Evolutionary conservation across 2,113 vertebrate genomes (phyloP), one percentile per base, ranked within the genome.

Genomic region (Nesospiza acunhae): DNA sequence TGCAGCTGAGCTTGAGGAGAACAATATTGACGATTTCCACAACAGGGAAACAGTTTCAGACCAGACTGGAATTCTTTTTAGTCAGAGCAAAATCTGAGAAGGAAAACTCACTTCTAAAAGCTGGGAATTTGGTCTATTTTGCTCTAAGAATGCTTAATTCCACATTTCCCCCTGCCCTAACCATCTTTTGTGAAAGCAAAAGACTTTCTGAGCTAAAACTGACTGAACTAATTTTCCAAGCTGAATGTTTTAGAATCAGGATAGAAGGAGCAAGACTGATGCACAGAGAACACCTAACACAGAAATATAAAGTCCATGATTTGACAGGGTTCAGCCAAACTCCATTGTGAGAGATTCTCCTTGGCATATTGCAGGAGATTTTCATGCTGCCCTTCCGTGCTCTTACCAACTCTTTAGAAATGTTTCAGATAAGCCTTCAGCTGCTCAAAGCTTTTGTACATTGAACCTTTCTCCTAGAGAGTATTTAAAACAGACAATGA

Each of bases 401-500:
- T 76, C 11, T 64, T 18, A 44, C 46, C 35, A 74, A 9, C n/a
- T 56, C 59, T 30, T 88, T 27, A 68, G 23, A 79, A 68, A 27
- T 15, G n/a, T 87, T 82, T 85, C 33, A 66, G 23, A 74, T 58
- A 52, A 66, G 15, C 39, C 37, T 53, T 76, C 59, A 96, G 52
- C 72, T 74, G 46, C 42, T 59, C 35, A 69, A 86, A 76, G 63
- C 72, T 60, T 88, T 77, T 81, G 18, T 52, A 50, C 28, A 63
- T 10, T 55, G 59, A 86, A 41, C 15, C 31, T 80, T 81, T 67
- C 50, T 94, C 67, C 64, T 53, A 16, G 8, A 44, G 31, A 60
- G 23, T 67, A 81, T 62, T 92, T 58, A 77, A 89, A 84, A 80
- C 24, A 31, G 4, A 76, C 35, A 90, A n/a, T 66, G 19, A 92